Evolutionary conservation across 2,797 vertebrate species (phyloP).

Genomic region (Anomalospiza imberbis): DNA sequence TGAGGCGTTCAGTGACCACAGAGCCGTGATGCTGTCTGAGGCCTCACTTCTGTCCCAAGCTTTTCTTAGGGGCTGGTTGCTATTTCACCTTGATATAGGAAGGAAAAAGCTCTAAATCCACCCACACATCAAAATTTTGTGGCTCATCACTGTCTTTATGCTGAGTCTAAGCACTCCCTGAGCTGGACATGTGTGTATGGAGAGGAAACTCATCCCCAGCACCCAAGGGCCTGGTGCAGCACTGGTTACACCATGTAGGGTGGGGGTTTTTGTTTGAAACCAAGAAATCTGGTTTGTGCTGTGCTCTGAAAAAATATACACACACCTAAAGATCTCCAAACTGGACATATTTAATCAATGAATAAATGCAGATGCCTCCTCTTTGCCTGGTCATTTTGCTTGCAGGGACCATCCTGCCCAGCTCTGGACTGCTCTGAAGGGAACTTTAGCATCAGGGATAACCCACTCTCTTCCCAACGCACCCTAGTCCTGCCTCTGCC

Average conservation of each 20-base stretch:
- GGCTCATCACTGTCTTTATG: neutral
- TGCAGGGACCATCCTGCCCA: neutral
- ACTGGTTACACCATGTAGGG: accelerated
- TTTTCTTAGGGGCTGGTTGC: neutral
- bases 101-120: neutral
- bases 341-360: neutral
- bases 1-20: neutral
- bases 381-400: accelerated
- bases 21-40: neutral
- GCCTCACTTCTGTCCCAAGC: neutral
- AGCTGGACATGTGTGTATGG: neutral
- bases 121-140: neutral
- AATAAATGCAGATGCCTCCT: neutral
- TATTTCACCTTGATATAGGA: neutral
- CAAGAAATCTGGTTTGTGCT: neutral
- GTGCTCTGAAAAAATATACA: neutral
- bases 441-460: neutral
- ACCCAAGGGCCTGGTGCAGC: accelerated
- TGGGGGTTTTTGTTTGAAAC: neutral
- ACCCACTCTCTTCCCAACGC: neutral
- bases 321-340: neutral
- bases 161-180: neutral
- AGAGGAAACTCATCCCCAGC: neutral
- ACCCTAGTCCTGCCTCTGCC: accelerated
- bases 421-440: accelerated